Base-by-base conservation (phyloP, 2,797 vertebrate species). In the Loris lydekkerianus region DNA sequence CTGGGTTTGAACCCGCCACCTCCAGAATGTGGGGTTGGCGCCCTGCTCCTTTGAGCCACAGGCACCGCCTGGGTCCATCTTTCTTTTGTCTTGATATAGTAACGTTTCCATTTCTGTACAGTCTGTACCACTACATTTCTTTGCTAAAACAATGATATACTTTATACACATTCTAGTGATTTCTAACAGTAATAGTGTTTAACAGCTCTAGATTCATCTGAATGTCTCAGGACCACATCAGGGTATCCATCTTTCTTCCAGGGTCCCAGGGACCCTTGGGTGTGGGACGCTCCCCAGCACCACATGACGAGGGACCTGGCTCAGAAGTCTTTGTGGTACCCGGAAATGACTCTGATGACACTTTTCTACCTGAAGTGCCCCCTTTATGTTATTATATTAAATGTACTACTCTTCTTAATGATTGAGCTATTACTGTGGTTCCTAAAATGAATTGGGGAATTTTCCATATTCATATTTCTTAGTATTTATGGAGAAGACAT, bases 261-360 rank as follows among this genome's bases (percentile, higher is more conserved):
- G 34, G 34, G 31, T 7, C n/a, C 67, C 7, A 8, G n/a, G n/a
- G 7, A 20, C 9, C 27, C 34, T 1, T 23, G 69, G 20, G 20
- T 70, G 10, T 2, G 8, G 18, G 69, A 37, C 9, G 34, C 1
- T 4, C 20, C 6, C 73, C 1, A 5, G 21, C 13, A 31, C 8
- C 4, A 13, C 27, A 6, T 0, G 20, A 1, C 53, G 61, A 21
- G 67, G 67, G 67, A 4, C 67, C 14, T 15, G 86, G 5, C 63
- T 20, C 29, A 4, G 8, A n/a, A 1, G 21, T n/a, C 69, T 72
- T 37, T 0, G 0, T 18, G 0, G 70, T 15, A 8, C 65, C n/a
- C 7, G 11, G 8, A 65, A 15, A 4, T 5, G 86, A 60, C 34
- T 10, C n/a, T 6, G 43, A 7, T 0, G 61, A 31, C 5, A 4